phyloP scores from a whole-genome alignment of 2,113 vertebrate species.

The Nycticebus coucang region DNA sequence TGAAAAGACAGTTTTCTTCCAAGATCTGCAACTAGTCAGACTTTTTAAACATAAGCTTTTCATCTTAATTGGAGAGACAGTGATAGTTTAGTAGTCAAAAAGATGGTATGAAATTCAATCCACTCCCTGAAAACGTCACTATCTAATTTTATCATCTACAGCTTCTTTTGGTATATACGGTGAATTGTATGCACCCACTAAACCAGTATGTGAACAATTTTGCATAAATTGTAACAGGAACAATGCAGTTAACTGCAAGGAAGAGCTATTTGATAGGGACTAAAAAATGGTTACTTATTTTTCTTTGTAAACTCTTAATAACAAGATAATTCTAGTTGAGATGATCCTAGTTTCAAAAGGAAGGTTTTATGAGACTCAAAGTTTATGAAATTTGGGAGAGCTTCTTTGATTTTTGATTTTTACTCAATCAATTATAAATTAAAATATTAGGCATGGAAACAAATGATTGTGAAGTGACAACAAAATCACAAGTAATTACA shows the following conservation, averaged over 20 bases:
- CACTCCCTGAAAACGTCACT: neutral
- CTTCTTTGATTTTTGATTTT: conserved; percentile 10
- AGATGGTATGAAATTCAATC: neutral
- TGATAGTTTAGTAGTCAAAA: neutral
- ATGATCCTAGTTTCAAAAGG: neutral
- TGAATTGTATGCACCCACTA: neutral
- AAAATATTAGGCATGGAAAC: neutral
- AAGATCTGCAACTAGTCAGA: neutral
- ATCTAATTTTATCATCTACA: neutral
- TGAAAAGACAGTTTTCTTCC: conserved; percentile 21
- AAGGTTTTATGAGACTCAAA: neutral
- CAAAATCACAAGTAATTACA: neutral
- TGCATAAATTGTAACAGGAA: neutral
- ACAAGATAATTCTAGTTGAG: neutral
- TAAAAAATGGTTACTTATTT: neutral
- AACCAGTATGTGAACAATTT: neutral
- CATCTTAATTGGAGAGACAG: conserved; percentile 11
- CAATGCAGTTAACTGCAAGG: neutral
- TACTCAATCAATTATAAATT: conserved; percentile 1
- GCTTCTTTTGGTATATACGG: neutral
- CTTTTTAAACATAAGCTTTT: neutral
- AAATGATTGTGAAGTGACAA: neutral
- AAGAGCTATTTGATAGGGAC: neutral
- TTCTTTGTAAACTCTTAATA: neutral
- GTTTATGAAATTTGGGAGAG: neutral